phyloP scores from a whole-genome alignment of 2,113 vertebrate species.

The Seriola rivoliana region DNA sequence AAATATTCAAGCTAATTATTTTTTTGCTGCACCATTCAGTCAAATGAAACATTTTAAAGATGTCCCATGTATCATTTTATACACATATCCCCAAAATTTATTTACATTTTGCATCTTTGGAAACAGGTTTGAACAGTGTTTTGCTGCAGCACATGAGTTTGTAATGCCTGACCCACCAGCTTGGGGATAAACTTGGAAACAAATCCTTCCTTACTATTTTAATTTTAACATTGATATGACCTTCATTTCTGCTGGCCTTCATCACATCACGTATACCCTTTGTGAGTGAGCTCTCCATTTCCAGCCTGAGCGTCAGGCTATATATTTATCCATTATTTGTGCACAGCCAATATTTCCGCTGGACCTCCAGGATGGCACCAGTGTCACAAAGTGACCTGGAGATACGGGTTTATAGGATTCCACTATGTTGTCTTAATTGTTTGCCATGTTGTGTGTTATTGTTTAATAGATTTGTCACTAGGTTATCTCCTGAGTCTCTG shows the following conservation, averaged over 20 bases:
- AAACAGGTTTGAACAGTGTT: background rate
- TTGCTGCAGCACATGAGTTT: background rate
- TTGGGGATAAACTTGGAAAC: constrained; percentile 6
- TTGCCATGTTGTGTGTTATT: no score
- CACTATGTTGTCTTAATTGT: no score
- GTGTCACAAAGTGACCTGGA: no score
- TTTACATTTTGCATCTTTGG: background rate
- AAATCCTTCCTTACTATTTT: background rate
- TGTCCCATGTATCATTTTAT: background rate
- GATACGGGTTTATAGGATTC: no score
- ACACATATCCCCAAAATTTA: background rate
- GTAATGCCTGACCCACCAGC: background rate
- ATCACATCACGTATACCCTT: constrained; percentile 19
- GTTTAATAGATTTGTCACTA: no score
- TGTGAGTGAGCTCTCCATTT: constrained; percentile 16
- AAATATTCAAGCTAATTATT: no score
- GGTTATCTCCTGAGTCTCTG: no score
- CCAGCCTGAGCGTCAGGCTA: background rate
- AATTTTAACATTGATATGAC: background rate
- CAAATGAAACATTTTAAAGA: background rate
- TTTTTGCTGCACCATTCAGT: no score
- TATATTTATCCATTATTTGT: constrained; percentile 38
- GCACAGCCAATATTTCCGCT: constrained; percentile 44
- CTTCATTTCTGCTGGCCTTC: constrained; percentile 19
- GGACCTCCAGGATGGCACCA: background rate